Evolutionary conservation across 2,113 vertebrate species (phyloP), one percentile per base, ranked within the genome.

Genomic region (Catharus fuscescens): DNA sequence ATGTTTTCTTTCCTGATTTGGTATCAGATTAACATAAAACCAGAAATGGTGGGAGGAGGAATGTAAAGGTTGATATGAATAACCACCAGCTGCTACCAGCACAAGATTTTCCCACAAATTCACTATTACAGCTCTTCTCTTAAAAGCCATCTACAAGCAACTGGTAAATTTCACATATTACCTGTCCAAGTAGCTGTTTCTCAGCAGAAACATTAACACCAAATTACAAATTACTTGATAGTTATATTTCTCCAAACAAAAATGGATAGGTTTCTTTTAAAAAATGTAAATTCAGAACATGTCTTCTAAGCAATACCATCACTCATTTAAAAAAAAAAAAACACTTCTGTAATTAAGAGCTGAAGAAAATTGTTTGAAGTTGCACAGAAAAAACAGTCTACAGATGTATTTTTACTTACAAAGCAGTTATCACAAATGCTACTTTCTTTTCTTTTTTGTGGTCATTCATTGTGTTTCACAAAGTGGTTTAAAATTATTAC

Each of bases 361-460:
- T 66, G 40, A 95, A 95, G 74, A 97, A 96, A 97, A 96, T 40
- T 86, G 38, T 32, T 87, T 95, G 67, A 97, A 64, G 94, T 95
- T 96, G 96, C 95, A 93, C 48, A 97, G 84, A 92, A 94, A 96
- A 91, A 95, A 85, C 12, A 83, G 52, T 34, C 72, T 97, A 85
- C 80, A 97, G 96, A 96, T 95, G 95, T 57, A 97, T 48, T 91
- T 77, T 88, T 71, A 95, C 94, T 91, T 92, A 77, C 77, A 85
- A 95, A 88, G 85, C 90, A 97, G 93, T 94, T 97, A 96, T 96
- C 92, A 93, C 97, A 98, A 98, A 98, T 98, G 96, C 80, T 98
- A 97, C 97, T 98, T 98, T 98, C 97, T 98, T 98, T 98, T 98
- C 97, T 97, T 97, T 97, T 97, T 97, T 98, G 97, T 97, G 97